Base-by-base conservation (phyloP, 92 coral and sea anemone genomes). In the Anthopleura xanthogrammica region DNA sequence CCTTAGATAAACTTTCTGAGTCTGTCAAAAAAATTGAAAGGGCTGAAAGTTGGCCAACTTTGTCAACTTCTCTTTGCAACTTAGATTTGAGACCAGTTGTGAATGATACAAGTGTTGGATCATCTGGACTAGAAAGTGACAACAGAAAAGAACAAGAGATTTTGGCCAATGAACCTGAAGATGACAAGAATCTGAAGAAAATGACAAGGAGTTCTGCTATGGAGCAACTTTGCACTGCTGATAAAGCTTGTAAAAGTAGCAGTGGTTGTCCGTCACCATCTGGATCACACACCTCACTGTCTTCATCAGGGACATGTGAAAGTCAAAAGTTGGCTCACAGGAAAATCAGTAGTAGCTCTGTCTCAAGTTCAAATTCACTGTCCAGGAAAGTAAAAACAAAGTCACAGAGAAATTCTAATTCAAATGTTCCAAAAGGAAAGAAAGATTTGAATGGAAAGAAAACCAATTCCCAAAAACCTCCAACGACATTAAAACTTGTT, bases 261-360 rank as follows among this genome's bases (percentile, higher is more conserved):
- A 76, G 39, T 79, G 85, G 75, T 12, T 85, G 84, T 56, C 24
- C 58, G 36, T 77, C 87, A 48, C 75, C 52, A 71, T 87, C 93
- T 7, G 87, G 89, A 3, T 90, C 93, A 16, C 91, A 87, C 40
- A 81, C 80, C 10, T 90, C 93, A 14, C 65, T 90, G 52, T 90
- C 93, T 29, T 90, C 93, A 7, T 77, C 68, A 39, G 91, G 85
- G 24, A 62, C 88, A 76, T 82, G 36, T 48, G 85, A 55, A 46
- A 85, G 89, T 76, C 86, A 62, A 60, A 87, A 84, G 22, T 71
- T 71, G 4, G 14, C 42, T 8, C 74, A 29, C 16, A 75, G 79
- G 36, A 84, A 79, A 72, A 83, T 55, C 54, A 65, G 73, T 79
- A 65, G 83, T 41, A 36, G 43, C 43, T 80, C 90, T 0, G 86